phyloP scores from a whole-genome alignment of 2,113 vertebrate species.

The Bucco capensis region DNA sequence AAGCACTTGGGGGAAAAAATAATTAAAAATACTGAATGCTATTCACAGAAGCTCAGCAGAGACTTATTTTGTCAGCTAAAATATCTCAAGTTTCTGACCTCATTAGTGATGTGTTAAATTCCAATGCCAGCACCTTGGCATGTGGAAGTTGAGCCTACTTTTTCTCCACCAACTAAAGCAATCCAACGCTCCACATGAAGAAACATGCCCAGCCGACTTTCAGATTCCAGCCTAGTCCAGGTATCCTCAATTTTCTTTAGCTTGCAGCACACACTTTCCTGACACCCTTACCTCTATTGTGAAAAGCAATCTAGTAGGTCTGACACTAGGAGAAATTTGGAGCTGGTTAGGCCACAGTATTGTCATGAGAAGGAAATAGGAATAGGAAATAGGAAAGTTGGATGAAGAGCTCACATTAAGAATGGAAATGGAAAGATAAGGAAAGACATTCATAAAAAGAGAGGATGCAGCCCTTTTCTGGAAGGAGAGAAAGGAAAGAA shows the following conservation, averaged over 20 bases:
- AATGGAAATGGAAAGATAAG: neutral
- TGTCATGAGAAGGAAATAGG: neutral
- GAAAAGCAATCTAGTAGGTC: neutral
- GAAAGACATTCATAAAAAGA: neutral
- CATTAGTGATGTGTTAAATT: neutral
- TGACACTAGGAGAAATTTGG: neutral
- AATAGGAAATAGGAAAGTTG: neutral
- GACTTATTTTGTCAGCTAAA: neutral
- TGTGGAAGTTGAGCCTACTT: neutral
- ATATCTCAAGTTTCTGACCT: neutral
- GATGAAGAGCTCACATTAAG: neutral
- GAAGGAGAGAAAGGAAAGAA: neutral
- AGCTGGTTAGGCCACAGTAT: neutral
- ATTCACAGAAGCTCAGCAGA: neutral
- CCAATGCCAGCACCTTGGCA: neutral
- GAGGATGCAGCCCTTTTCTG: neutral
- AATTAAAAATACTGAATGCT: neutral
- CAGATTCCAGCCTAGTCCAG: neutral
- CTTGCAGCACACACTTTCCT: neutral
- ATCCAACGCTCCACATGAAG: neutral
- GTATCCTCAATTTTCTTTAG: neutral
- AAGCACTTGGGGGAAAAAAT: neutral
- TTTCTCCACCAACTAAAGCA: neutral
- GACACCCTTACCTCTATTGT: neutral
- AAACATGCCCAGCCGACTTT: neutral